Conservation (phyloP, 2,113 vertebrate species). For the Pampusana beccarii region DNA sequence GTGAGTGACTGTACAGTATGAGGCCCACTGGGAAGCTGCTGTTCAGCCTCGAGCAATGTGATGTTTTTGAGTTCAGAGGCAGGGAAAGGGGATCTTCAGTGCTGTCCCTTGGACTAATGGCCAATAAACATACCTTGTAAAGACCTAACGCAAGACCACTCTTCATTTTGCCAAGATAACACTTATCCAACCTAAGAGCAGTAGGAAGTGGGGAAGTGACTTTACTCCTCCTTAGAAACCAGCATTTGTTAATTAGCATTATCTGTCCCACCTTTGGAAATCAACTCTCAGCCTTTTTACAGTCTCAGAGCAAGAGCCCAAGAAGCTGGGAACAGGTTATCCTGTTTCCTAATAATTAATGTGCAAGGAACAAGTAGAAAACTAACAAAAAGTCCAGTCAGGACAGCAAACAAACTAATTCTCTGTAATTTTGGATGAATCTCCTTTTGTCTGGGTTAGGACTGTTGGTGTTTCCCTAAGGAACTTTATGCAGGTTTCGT, state of each 20-base stretch:
- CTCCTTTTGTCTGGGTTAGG: neutral
- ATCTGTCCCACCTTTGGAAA: neutral
- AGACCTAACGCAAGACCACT: neutral
- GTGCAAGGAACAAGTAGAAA: neutral
- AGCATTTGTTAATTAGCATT: neutral
- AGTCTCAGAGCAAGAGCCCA: neutral
- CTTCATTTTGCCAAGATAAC: neutral
- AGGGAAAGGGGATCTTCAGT: neutral
- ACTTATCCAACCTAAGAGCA: neutral
- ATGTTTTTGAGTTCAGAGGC: neutral
- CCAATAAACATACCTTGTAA: neutral
- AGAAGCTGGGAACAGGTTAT: neutral
- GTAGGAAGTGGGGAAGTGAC: neutral
- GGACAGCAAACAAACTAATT: neutral
- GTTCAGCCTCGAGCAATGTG: neutral
- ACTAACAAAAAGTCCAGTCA: neutral
- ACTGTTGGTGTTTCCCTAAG: neutral
- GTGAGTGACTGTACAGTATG: neutral
- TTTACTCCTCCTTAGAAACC: neutral
- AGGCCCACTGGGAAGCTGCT: neutral
- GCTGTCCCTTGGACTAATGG: neutral
- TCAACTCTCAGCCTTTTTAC: neutral
- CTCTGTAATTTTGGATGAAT: neutral
- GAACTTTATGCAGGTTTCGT: neutral
- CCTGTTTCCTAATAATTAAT: neutral